Evolutionary conservation across 1,140 invertebrate species (phyloP).

Genomic region (Heliconius hewitsoni): DNA sequence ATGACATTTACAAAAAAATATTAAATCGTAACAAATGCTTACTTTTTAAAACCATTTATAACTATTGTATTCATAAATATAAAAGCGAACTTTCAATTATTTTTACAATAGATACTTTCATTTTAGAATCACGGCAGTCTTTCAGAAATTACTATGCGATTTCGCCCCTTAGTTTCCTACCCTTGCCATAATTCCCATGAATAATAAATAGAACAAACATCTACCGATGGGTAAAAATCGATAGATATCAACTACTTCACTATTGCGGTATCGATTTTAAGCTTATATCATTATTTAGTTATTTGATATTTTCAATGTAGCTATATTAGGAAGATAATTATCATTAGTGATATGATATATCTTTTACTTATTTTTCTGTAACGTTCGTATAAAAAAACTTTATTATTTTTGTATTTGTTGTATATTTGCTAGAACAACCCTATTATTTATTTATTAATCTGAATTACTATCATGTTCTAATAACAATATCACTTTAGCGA

Average conservation of each 20-base stretch:
- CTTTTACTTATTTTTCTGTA: too few relatives aligned
- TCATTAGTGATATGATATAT: too few relatives aligned
- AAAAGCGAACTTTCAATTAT: neutral
- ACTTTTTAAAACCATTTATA: neutral
- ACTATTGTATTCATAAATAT: neutral
- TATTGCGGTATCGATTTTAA: neutral
- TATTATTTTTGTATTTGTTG: too few relatives aligned
- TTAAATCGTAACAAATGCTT: too few relatives aligned
- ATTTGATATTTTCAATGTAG: neutral
- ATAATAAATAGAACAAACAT: conserved; percentile 27
- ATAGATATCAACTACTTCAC: conserved; percentile 9
- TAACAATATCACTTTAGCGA: too few relatives aligned
- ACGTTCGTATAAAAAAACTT: too few relatives aligned
- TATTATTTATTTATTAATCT: too few relatives aligned
- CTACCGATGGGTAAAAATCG: conserved; percentile 14
- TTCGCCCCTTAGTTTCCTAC: conserved; percentile 16
- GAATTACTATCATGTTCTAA: too few relatives aligned
- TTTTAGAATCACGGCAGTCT: neutral
- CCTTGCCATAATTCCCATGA: conserved; percentile 23
- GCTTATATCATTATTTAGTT: neutral
- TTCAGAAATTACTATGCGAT: neutral
- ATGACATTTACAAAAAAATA: too few relatives aligned
- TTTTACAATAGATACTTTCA: neutral
- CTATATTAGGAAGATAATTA: too few relatives aligned
- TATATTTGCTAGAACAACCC: too few relatives aligned